Conservation (phyloP, 2,797 vertebrate genomes). For the Cryptoprocta ferox region DNA sequence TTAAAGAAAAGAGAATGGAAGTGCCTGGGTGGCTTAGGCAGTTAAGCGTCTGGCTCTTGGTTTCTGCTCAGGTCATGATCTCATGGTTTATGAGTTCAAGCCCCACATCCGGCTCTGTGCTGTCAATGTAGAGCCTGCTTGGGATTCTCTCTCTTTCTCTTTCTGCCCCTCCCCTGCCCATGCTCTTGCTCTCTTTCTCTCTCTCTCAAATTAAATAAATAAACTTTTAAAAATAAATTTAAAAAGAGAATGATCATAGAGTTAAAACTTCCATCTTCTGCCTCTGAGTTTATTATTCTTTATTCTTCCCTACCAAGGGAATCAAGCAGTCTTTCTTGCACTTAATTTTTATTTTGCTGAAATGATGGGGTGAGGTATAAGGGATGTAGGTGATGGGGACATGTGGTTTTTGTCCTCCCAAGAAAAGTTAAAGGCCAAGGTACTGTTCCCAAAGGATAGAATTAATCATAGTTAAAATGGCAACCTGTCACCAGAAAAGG, state of each 20-base stretch:
- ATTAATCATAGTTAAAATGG: slow-evolving; percentile 39
- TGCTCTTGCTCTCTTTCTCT: too few relatives aligned
- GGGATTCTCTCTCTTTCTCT: too few relatives aligned
- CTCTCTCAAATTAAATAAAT: too few relatives aligned
- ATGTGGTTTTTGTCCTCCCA: background rate
- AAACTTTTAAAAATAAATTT: too few relatives aligned
- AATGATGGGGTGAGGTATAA: background rate
- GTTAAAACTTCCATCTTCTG: background rate
- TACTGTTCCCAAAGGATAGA: background rate
- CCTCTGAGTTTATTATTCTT: background rate
- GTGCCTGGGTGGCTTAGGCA: too few relatives aligned
- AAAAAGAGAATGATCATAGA: background rate
- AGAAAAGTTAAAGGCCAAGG: slow-evolving; percentile 24
- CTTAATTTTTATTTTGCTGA: background rate
- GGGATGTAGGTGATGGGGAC: background rate
- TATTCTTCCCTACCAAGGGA: background rate
- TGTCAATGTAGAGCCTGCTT: too few relatives aligned
- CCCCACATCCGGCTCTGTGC: too few relatives aligned
- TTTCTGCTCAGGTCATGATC: too few relatives aligned
- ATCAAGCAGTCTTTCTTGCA: background rate
- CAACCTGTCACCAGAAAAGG: background rate
- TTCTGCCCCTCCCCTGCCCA: too few relatives aligned
- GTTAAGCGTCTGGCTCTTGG: too few relatives aligned
- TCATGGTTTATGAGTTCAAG: too few relatives aligned
- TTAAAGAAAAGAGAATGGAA: background rate